A percentile compares a stretch with the other conserved stretches of the same genome.
These are phyloP conservation scores for Synanthedon andrenaeformis DNA, from an alignment of 2,888 invertebrate genomes.

Conservation along the genomic window DNA sequence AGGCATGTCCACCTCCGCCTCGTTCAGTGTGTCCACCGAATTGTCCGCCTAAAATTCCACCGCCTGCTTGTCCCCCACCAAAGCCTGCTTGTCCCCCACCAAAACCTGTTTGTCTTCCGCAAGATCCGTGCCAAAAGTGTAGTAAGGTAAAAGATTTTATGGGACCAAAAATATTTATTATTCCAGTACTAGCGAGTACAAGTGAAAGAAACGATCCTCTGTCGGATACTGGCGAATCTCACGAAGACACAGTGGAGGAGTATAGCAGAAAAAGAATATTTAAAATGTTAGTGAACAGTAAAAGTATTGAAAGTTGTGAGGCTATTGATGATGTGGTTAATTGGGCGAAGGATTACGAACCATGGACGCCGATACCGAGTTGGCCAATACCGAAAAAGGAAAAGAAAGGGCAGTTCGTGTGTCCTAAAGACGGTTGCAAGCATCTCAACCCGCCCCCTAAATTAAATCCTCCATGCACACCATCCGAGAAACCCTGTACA, in stretches of 20 bases:
- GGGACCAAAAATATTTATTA: not conserved
- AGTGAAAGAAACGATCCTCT: not conserved
- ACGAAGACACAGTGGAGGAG: not conserved
- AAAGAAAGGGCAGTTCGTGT: conserved; percentile 17
- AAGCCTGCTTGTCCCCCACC: conserved; percentile 12
- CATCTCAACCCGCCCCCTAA: conserved; percentile 14
- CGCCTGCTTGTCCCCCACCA: conserved; percentile 1
- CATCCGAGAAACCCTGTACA: conserved; percentile 20
- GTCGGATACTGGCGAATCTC: not conserved
- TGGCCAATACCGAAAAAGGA: conserved; percentile 30
- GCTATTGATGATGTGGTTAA: conserved; percentile 1
- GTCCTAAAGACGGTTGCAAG: conserved; percentile 39
- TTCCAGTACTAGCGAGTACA: not conserved
- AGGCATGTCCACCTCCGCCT: conserved; percentile 10
- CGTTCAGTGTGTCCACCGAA: conserved; percentile 14
- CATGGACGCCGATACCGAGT: conserved; percentile 50
- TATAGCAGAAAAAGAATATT: too few species aligned
- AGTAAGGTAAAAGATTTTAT: not conserved
- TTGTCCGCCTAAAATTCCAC: conserved; percentile 6
- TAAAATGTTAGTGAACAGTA: not conserved
- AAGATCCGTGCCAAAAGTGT: conserved; percentile 7
- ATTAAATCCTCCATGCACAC: conserved; percentile 18
- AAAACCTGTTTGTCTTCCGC: conserved; percentile 6
- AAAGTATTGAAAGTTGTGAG: not conserved
- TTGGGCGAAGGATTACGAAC: conserved; percentile 30